Conservation (phyloP, 1,140 invertebrate species). For the Pissodes strobi region DNA sequence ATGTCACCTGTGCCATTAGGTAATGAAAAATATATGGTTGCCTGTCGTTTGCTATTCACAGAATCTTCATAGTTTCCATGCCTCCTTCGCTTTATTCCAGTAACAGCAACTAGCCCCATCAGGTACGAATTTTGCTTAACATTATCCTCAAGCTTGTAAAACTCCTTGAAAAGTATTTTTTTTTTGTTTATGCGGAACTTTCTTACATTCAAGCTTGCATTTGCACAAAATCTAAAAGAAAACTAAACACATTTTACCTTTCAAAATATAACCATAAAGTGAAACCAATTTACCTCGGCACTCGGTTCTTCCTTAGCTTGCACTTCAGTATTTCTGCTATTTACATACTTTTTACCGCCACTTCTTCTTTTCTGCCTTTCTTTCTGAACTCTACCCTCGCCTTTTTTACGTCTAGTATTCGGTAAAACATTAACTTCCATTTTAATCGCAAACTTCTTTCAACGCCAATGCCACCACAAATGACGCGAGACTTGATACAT, state of each 20-base stretch:
- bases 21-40: neutral
- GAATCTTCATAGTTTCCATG: conserved; percentile 10
- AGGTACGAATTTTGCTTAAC: neutral
- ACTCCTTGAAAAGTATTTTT: too few relatives aligned
- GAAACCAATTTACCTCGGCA: neutral
- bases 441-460: neutral
- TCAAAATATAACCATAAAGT: neutral
- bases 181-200: neutral
- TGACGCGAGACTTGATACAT: neutral
- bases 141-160: conserved; percentile 1
- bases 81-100: too few relatives aligned
- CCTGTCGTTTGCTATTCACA: neutral
- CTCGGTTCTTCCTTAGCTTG: neutral
- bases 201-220: neutral
- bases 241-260: neutral
- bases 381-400: neutral
- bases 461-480: neutral
- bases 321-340: neutral
- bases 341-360: neutral
- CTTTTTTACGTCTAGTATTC: neutral
- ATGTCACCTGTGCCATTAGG: conserved; percentile 7
- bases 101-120: too few relatives aligned
- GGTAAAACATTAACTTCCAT: neutral
- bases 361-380: neutral
- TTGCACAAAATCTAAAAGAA: conserved; percentile 4